These are phyloP conservation scores for Trissoscelio sp. DNA, from an alignment of 2,888 invertebrate genomes.

Conservation along the genomic window DNA sequence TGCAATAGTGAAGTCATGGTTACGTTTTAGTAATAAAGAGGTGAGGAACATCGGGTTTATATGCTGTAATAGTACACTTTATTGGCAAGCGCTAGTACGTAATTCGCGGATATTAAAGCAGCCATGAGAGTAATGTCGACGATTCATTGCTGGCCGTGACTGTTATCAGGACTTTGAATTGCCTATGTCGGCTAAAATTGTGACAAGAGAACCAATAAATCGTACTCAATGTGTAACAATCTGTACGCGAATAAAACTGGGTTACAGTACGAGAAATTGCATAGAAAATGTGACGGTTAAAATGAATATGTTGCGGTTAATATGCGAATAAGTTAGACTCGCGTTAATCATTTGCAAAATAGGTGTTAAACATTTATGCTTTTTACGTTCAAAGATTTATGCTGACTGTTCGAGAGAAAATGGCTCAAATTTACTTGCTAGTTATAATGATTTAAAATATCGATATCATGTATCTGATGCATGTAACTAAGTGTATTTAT, in stretches of 20 bases:
- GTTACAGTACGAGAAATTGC: constrained; percentile 61
- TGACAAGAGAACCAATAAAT: constrained; percentile 69
- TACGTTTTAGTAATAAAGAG: constrained; percentile 63
- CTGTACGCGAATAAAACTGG: constrained; percentile 62
- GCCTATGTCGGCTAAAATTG: constrained; percentile 66
- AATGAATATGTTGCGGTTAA: constrained; percentile 55
- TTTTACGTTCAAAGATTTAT: constrained; percentile 21
- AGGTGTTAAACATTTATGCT: constrained; percentile 42
- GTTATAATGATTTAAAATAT: background rate
- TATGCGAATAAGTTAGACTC: constrained; percentile 31
- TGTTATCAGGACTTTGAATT: constrained; percentile 69
- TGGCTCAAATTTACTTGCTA: background rate
- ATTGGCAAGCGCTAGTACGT: constrained; percentile 65
- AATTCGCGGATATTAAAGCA: constrained; percentile 68
- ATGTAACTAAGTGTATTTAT: background rate
- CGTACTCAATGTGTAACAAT: constrained; percentile 66
- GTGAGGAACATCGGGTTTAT: constrained; percentile 65
- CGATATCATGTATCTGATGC: background rate
- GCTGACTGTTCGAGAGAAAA: background rate
- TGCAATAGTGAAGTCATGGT: constrained; percentile 50
- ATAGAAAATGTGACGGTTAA: constrained; percentile 55
- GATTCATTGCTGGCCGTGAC: constrained; percentile 66
- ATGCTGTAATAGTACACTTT: constrained; percentile 65
- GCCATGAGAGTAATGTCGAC: constrained; percentile 67
- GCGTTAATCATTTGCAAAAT: constrained; percentile 45